Conservation (phyloP, 2,797 vertebrate genomes). For the Sebastes hubbsi region DNA sequence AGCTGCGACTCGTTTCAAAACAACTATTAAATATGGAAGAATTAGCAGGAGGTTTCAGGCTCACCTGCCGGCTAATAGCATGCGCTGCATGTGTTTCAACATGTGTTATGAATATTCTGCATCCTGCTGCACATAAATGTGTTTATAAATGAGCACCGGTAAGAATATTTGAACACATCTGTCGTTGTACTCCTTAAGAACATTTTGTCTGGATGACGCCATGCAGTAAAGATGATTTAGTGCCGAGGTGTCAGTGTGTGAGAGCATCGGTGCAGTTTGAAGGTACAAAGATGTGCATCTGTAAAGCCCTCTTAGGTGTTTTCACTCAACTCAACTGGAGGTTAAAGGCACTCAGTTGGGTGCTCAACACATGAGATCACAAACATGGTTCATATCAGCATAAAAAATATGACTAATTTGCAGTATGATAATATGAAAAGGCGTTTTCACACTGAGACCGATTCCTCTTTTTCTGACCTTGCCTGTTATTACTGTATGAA, state of each 20-base stretch:
- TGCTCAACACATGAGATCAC: constrained; percentile 17
- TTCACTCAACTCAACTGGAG: constrained; percentile 13
- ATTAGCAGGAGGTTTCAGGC: neutral
- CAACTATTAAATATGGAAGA: constrained; percentile 20
- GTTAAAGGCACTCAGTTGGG: neutral
- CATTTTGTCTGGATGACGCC: constrained; percentile 41
- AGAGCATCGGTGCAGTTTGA: neutral
- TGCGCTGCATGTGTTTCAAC: constrained; percentile 17
- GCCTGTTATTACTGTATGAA: neutral
- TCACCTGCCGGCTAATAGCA: constrained; percentile 18
- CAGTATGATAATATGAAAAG: neutral
- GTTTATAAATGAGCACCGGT: constrained; percentile 29
- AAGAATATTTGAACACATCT: constrained; percentile 40
- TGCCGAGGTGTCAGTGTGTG: constrained; percentile 5
- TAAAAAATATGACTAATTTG: neutral
- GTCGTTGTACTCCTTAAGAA: constrained; percentile 7
- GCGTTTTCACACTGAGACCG: neutral
- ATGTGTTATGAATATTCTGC: constrained; percentile 29
- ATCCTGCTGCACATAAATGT: constrained; percentile 7
- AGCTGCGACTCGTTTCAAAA: constrained; percentile 23
- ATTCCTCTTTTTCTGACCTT: neutral
- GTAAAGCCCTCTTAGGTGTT: constrained; percentile 13
- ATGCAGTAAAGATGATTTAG: constrained; percentile 37
- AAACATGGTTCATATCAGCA: constrained; percentile 2
- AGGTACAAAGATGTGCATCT: constrained; percentile 4